Evolutionary conservation across 1,140 invertebrate species (phyloP).

Genomic region (Mylabris phalerata): DNA sequence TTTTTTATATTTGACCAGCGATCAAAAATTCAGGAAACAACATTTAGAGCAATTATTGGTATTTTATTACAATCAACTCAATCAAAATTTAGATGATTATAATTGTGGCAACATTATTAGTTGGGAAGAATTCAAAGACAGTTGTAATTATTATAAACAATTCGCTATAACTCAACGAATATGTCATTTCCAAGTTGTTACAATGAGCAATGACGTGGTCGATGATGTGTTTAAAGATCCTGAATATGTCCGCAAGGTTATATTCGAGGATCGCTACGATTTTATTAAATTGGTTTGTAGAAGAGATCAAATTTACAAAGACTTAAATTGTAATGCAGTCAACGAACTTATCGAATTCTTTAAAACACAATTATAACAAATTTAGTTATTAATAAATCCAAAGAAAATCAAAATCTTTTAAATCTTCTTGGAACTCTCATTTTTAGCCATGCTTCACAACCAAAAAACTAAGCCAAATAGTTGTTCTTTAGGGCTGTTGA

Average conservation of each 20-base stretch:
- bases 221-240: not conserved
- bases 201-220: not conserved
- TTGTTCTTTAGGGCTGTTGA: constrained; percentile 26
- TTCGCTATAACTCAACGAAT: not conserved
- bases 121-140: not conserved
- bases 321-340: no score
- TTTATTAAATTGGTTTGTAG: not conserved
- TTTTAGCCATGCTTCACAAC: constrained; percentile 19
- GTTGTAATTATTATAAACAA: constrained; percentile 2
- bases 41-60: constrained; percentile 33
- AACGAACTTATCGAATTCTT: no score
- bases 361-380: no score
- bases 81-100: constrained; percentile 27
- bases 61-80: constrained; percentile 37
- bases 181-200: not conserved
- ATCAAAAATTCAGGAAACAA: constrained; percentile 35
- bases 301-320: not conserved
- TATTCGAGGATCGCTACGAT: constrained; percentile 5
- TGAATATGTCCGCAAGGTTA: not conserved
- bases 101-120: not conserved
- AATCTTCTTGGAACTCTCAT: constrained; percentile 23
- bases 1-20: constrained; percentile 38
- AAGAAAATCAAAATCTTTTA: constrained; percentile 16
- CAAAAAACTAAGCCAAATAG: constrained; percentile 24
- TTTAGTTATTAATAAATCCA: no score